A percentile compares a stretch with the other conserved stretches of the same genome.
Conservation (phyloP, 2,113 vertebrate species). For the Tinamus guttatus region DNA sequence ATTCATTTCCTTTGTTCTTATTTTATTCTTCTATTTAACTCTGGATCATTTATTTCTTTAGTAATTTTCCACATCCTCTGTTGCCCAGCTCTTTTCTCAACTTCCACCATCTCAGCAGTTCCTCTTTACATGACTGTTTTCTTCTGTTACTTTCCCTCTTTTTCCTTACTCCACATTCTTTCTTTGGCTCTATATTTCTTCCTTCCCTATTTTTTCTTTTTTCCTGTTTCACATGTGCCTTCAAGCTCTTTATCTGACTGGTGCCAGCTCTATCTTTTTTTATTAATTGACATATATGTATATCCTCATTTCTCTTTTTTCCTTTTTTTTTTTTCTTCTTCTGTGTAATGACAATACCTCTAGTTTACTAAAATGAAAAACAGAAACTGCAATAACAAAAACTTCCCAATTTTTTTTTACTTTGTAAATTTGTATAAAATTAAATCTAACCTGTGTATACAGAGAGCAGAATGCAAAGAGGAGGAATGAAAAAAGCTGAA, state of each 20-base stretch:
- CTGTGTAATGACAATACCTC: neutral
- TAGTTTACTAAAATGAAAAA: neutral
- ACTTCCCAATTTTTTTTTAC: neutral
- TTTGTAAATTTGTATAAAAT: neutral
- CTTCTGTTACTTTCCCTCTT: neutral
- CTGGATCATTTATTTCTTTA: neutral
- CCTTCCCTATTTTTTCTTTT: neutral
- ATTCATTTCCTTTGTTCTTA: neutral
- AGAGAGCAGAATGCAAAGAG: neutral
- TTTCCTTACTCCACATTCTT: neutral
- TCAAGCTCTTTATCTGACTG: neutral
- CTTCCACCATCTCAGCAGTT: neutral
- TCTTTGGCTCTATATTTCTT: neutral
- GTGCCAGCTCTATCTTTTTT: neutral
- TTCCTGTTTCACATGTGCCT: neutral
- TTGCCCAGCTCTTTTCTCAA: neutral
- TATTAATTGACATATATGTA: neutral
- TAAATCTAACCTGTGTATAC: neutral
- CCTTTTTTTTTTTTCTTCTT: neutral
- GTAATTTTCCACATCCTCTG: neutral
- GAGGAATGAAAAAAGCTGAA: neutral
- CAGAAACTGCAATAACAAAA: neutral
- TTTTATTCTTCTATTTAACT: neutral
- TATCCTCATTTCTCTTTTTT: neutral
- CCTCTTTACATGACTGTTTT: neutral